Conservation (phyloP, 2,797 vertebrate species). For the Cynopterus sphinx region DNA sequence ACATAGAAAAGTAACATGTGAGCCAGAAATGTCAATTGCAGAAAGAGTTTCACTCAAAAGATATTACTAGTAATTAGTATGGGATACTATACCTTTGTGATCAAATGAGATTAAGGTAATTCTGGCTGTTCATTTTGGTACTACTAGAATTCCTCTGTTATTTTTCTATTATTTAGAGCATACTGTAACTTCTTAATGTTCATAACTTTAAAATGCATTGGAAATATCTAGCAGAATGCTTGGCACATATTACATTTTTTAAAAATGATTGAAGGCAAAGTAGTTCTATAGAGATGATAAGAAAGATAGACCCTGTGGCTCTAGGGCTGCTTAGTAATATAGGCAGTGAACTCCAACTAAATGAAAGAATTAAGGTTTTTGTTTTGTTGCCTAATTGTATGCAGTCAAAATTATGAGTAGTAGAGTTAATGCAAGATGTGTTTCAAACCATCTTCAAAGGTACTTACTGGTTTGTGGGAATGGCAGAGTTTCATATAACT, state of each 20-base stretch:
- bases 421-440: not conserved
- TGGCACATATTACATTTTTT: not conserved
- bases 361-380: not conserved
- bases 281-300: not conserved
- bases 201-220: not conserved
- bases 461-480: not conserved
- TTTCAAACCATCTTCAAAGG: not conserved
- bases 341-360: not conserved
- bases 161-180: not conserved
- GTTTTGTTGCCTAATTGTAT: not conserved
- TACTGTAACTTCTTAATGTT: not conserved
- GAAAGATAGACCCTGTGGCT: not conserved
- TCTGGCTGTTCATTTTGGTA: not conserved
- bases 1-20: not conserved
- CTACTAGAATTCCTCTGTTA: not conserved
- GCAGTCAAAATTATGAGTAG: not conserved
- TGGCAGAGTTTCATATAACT: not conserved
- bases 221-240: not conserved
- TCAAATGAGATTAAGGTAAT: not conserved
- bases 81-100: not conserved
- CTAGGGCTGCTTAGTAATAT: not conserved
- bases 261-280: not conserved
- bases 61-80: not conserved
- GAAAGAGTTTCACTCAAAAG: slow-evolving; percentile 10
- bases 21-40: not conserved